phyloP scores from a whole-genome alignment of 2,888 invertebrate species.

The Drosophila borborema region DNA sequence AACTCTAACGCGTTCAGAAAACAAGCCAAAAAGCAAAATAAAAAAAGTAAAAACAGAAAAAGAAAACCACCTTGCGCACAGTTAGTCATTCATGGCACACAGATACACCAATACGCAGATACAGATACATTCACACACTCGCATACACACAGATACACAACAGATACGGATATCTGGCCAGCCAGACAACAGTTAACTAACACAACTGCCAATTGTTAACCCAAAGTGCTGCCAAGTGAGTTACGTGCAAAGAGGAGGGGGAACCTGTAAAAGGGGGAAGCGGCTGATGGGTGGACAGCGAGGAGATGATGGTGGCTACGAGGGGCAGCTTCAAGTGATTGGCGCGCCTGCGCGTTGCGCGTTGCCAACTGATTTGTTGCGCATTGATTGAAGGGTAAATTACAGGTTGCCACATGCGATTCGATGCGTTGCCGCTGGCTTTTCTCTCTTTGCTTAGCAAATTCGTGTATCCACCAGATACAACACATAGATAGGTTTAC shows the following conservation, averaged over 20 bases:
- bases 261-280: slow-evolving; percentile 2
- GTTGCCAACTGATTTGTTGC: slow-evolving; percentile 79
- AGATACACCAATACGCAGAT: slow-evolving; percentile 23
- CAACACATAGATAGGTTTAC: slow-evolving; percentile 11
- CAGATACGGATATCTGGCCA: slow-evolving; percentile 62
- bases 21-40: slow-evolving; percentile 21
- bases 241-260: slow-evolving; percentile 42
- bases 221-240: slow-evolving; percentile 81
- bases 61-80: slow-evolving; percentile 75
- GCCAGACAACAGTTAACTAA: slow-evolving; percentile 73
- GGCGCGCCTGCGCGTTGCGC: slow-evolving; percentile 73
- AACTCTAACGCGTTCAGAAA: slow-evolving; percentile 35
- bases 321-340: slow-evolving; percentile 28
- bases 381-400: slow-evolving; percentile 82
- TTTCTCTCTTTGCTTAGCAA: slow-evolving; percentile 53
- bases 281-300: background rate
- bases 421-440: slow-evolving; percentile 61
- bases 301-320: background rate
- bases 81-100: slow-evolving; percentile 70
- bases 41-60: slow-evolving; percentile 11
- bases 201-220: slow-evolving; percentile 72
- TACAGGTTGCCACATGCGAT: slow-evolving; percentile 80
- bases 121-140: background rate
- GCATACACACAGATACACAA: no score
- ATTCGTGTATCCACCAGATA: slow-evolving; percentile 47